Percentiles rank a stretch among this genome's conserved stretches.
Conservation (phyloP, 2,113 vertebrate species). For the Sinocyclocheilus anshuiensis region DNA sequence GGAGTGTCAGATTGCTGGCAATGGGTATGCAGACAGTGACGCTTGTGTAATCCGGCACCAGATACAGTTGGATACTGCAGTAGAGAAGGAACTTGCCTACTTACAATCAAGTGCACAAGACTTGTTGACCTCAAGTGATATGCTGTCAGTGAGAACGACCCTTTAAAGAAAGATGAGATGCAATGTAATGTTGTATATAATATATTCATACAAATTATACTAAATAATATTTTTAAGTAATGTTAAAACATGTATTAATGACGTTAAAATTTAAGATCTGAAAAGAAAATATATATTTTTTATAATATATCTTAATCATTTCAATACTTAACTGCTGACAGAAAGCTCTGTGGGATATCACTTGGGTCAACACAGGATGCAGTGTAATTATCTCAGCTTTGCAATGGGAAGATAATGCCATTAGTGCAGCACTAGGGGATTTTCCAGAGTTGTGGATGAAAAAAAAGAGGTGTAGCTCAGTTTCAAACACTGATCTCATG, state of each 20-base stretch:
- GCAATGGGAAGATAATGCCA: conserved; percentile 57
- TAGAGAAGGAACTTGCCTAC: not conserved
- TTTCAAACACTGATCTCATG: conserved; percentile 74
- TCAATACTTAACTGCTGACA: not conserved
- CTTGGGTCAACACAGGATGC: conserved; percentile 63
- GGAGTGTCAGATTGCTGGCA: not conserved
- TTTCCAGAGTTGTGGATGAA: conserved; percentile 60
- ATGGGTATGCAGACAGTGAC: not conserved
- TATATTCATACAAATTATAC: not conserved
- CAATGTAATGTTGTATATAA: not conserved
- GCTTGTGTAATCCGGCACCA: not conserved
- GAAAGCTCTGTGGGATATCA: not conserved
- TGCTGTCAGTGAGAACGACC: not conserved
- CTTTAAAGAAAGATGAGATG: not conserved
- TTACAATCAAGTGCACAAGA: not conserved
- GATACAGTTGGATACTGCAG: not conserved
- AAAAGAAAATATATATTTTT: not conserved
- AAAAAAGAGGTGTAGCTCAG: not conserved
- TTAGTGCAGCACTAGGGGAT: conserved; percentile 66
- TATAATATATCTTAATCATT: not conserved
- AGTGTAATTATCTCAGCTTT: conserved; percentile 64
- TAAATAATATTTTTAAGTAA: not conserved
- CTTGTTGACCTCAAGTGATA: not conserved
- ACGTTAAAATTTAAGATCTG: not conserved
- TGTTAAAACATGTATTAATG: not conserved